Evolutionary conservation across 2,113 vertebrate genomes (phyloP).

Genomic region (Antennarius striatus): DNA sequence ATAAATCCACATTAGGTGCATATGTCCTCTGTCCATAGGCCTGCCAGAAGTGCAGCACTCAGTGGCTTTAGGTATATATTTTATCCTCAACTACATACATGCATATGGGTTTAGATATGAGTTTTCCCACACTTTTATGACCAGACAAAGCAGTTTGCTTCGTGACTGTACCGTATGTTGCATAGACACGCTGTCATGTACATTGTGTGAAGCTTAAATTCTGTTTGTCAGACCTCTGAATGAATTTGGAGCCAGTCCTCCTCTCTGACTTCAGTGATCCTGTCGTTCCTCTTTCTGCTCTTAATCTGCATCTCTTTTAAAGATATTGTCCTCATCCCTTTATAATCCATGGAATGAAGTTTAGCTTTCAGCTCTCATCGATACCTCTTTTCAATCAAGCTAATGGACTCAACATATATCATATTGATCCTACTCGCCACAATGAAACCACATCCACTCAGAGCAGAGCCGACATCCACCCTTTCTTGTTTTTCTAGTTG

Average conservation of each 20-base stretch:
- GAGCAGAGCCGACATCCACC: constrained; percentile 81
- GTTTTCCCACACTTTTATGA: too few relatives aligned
- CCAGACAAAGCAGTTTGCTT: too few relatives aligned
- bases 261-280: constrained; percentile 32
- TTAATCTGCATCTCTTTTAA: constrained; percentile 76
- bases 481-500: constrained; percentile 61
- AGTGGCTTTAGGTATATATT: too few relatives aligned
- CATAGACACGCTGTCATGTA: too few relatives aligned
- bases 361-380: constrained; percentile 79
- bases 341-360: constrained; percentile 90
- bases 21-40: too few relatives aligned
- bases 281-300: constrained; percentile 69
- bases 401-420: constrained; percentile 91
- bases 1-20: too few relatives aligned
- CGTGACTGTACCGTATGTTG: too few relatives aligned
- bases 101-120: too few relatives aligned
- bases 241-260: background rate
- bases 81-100: too few relatives aligned
- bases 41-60: too few relatives aligned
- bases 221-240: background rate
- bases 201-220: background rate
- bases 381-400: constrained; percentile 87
- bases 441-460: constrained; percentile 84
- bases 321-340: constrained; percentile 78
- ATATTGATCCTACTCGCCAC: constrained; percentile 89